Percentiles rank a stretch among this genome's conserved stretches.
Conservation (phyloP, 2,888 invertebrate genomes). For the Aelia acuminata region DNA sequence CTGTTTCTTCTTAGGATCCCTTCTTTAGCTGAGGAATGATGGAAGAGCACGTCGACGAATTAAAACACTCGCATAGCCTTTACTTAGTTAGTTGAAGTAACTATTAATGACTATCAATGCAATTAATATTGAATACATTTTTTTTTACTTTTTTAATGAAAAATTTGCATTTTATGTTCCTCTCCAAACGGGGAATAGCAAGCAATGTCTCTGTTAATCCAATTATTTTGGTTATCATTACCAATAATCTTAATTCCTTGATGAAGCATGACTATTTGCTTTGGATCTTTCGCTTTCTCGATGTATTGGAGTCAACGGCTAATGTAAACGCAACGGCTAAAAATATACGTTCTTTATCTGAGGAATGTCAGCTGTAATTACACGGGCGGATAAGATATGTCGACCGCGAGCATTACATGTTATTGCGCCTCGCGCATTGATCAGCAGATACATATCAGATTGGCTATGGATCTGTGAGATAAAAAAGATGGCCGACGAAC, state of each 20-base stretch:
- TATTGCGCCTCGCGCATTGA: conserved; percentile 33
- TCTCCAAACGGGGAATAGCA: too few species aligned
- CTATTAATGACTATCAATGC: too few species aligned
- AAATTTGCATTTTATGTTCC: too few species aligned
- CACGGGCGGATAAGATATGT: conserved; percentile 27
- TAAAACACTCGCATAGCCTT: too few species aligned
- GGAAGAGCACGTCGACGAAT: background rate
- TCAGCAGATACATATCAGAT: conserved; percentile 43
- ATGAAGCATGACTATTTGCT: background rate
- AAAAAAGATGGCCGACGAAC: conserved; percentile 29
- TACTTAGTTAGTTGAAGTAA: too few species aligned
- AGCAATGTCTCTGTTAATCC: too few species aligned
- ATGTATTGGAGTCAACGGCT: background rate
- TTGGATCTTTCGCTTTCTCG: background rate
- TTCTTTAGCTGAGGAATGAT: background rate
- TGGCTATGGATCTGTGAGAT: conserved; percentile 1
- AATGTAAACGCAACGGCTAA: conserved; percentile 3
- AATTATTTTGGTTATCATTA: too few species aligned
- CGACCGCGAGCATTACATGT: conserved; percentile 40
- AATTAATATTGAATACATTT: too few species aligned
- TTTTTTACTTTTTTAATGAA: too few species aligned
- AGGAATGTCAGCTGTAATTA: conserved; percentile 32
- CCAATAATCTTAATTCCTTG: too few species aligned
- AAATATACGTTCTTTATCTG: background rate
- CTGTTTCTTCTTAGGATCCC: background rate